Evolutionary conservation across 2,888 invertebrate genomes (phyloP), one percentile per base, ranked within the genome.

Genomic region (Acanthosoma haemorrhoidale): DNA sequence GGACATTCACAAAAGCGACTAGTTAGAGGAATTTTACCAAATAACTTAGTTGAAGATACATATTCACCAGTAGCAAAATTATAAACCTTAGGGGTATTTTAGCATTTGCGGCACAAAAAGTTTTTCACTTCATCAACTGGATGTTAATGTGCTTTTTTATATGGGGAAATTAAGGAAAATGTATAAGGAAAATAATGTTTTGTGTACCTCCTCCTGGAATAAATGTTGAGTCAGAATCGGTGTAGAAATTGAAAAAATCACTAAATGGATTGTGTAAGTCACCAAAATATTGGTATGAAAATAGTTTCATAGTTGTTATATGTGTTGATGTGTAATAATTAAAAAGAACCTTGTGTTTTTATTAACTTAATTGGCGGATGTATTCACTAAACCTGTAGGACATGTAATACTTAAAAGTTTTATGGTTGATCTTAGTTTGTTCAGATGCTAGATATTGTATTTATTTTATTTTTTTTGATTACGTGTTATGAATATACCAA

Each of bases 61-160:
- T 60, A 60, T 29, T 60, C 32, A 60, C 60, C 11, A 3, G 57
- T 6, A 5, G 60, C 60, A 6, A 60, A 34, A 32, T 60, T 34
- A 32, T n/a, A 60, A 60, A 60, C 60, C 29, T 60, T 8, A 25
- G 13, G 32, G n/a, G 11, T 60, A 16, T 60, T 60, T 34, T 60
- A 34, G 34, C 32, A 60, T 31, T 29, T 18, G 60, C 34, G 34
- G 60, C 32, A 16, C 29, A 59, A 38, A 31, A 67, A 2, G 16
- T 25, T 16, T 70, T 64, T 39, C 31, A 11, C 29, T 68, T 15
- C 31, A 58, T 57, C 57, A 70, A 29, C 21, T 66, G 36, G 67
- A 70, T 38, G 70, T 58, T 4, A 36, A 18, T 29, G 39, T 29
- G 70, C 59, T 5, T 70, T 70, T 67, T 29, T 67, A 3, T 41